phyloP scores from a whole-genome alignment of 1,140 invertebrate genomes.

The Cephus cinctus region DNA sequence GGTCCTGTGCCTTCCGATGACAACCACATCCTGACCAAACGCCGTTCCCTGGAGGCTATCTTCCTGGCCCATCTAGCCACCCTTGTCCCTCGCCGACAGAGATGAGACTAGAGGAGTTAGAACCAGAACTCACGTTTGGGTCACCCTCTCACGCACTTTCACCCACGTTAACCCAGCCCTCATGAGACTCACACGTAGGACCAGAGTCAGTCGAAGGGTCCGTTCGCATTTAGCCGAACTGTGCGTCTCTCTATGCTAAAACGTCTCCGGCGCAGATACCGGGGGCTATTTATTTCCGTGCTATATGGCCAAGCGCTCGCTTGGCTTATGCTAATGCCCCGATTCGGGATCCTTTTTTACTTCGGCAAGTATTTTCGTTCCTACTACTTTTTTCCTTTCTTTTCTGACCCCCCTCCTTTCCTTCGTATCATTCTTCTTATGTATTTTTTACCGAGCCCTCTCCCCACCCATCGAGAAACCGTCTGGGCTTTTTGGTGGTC shows the following conservation, averaged over 20 bases:
- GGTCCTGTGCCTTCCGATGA: slow-evolving; percentile 29
- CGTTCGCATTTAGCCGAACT: not conserved
- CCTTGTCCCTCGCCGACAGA: slow-evolving; percentile 1
- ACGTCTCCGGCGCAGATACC: not conserved
- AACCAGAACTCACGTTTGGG: no score
- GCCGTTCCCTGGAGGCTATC: slow-evolving; percentile 34
- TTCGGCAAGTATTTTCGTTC: no score
- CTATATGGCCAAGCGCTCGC: slow-evolving; percentile 38
- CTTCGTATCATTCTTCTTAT: slow-evolving; percentile 13
- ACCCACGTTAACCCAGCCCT: slow-evolving; percentile 23
- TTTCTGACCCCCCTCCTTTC: slow-evolving; percentile 15
- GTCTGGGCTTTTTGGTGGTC: no score
- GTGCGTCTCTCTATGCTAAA: not conserved
- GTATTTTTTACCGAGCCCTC: slow-evolving; percentile 17
- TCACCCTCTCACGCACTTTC: slow-evolving; percentile 7
- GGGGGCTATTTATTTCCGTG: slow-evolving; percentile 49
- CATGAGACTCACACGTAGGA: not conserved
- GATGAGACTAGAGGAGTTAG: no score
- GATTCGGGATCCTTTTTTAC: slow-evolving; percentile 37
- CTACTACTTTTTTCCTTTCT: slow-evolving; percentile 29
- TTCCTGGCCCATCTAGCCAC: slow-evolving; percentile 33
- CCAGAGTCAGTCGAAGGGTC: not conserved
- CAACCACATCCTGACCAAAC: slow-evolving; percentile 39
- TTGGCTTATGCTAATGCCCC: slow-evolving; percentile 50
- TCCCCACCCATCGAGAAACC: no score